These are phyloP conservation scores for Brachionus plicatilis DNA, from an alignment of 1,140 invertebrate genomes.

Conservation along the genomic window DNA sequence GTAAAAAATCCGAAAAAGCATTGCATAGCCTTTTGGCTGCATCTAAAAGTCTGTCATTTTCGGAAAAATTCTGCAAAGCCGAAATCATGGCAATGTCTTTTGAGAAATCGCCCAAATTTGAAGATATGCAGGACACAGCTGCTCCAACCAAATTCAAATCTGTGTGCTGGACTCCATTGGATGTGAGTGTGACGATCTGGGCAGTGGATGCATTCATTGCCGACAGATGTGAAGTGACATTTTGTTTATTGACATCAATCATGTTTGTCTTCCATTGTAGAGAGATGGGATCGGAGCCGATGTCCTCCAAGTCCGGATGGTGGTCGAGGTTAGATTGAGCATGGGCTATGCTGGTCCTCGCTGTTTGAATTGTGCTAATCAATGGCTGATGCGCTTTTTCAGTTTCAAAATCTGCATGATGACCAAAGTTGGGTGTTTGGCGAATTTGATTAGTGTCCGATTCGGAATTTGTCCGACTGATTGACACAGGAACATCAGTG, in stretches of 20 bases:
- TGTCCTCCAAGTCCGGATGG: background rate
- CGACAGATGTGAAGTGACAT: slow-evolving; percentile 88
- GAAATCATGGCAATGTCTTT: slow-evolving; percentile 89
- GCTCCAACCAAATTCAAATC: slow-evolving; percentile 92
- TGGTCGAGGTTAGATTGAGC: slow-evolving; percentile 11
- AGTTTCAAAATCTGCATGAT: background rate
- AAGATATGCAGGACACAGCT: slow-evolving; percentile 92
- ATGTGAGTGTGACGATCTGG: slow-evolving; percentile 89
- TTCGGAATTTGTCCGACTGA: background rate
- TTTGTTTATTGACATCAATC: slow-evolving; percentile 89
- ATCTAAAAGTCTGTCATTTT: slow-evolving; percentile 78
- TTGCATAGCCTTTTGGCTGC: slow-evolving; percentile 83
- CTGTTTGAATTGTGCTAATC: background rate
- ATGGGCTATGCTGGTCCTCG: background rate
- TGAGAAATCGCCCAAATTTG: slow-evolving; percentile 89
- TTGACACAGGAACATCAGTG: background rate
- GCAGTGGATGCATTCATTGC: slow-evolving; percentile 98
- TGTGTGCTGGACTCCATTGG: slow-evolving; percentile 62
- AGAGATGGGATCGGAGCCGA: background rate
- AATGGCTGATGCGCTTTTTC: background rate
- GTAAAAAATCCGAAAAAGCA: slow-evolving; percentile 88
- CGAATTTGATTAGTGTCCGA: background rate
- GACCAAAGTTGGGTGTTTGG: background rate
- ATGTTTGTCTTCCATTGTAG: slow-evolving; percentile 76
- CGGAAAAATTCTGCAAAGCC: slow-evolving; percentile 71